phyloP scores from a whole-genome alignment of 2,888 invertebrate genomes.

The Masnerella sp. region DNA sequence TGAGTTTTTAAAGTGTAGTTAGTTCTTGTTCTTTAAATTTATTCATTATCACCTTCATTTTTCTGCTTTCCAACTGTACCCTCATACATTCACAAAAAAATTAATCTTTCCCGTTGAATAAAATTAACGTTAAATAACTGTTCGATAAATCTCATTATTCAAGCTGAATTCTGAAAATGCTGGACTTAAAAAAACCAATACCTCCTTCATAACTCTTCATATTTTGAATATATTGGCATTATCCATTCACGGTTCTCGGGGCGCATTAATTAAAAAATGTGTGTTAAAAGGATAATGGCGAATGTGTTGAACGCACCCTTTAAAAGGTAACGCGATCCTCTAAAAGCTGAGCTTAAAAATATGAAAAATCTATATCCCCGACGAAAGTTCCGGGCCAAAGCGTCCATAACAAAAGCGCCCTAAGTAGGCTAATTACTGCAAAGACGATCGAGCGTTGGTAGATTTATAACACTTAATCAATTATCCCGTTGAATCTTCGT shows the following conservation, averaged over 20 bases:
- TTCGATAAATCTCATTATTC: too few species aligned
- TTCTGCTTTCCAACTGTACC: too few species aligned
- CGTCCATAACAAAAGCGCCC: constrained; percentile 25
- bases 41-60: too few species aligned
- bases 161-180: too few species aligned
- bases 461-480: constrained; percentile 38
- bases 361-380: constrained; percentile 34
- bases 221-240: too few species aligned
- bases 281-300: constrained; percentile 16
- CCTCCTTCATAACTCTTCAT: too few species aligned
- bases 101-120: too few species aligned
- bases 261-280: constrained; percentile 16
- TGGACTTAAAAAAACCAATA: too few species aligned
- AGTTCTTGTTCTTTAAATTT: too few species aligned
- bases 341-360: constrained; percentile 31
- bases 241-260: background rate
- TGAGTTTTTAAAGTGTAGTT: too few species aligned
- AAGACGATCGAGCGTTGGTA: constrained; percentile 16
- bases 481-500: constrained; percentile 13
- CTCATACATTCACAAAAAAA: too few species aligned
- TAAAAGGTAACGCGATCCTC: constrained; percentile 27
- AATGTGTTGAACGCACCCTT: constrained; percentile 21
- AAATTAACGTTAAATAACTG: too few species aligned
- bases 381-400: constrained; percentile 19
- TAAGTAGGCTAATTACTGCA: constrained; percentile 37